Evolutionary conservation across 2,113 vertebrate species (phyloP), one percentile per base, ranked within the genome.

Genomic region (Sturnira hondurensis): DNA sequence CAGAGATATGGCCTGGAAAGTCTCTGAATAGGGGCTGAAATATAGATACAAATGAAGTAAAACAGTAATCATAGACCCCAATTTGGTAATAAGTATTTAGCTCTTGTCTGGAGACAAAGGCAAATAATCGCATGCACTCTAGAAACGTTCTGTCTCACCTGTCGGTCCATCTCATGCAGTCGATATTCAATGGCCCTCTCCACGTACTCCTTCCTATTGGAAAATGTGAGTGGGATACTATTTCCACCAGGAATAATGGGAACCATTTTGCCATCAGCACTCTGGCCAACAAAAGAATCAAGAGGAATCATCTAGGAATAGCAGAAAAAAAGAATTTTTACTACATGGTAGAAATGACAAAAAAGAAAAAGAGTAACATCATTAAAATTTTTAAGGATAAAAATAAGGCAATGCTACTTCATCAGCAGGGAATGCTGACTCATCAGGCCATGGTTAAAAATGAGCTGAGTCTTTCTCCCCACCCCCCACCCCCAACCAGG

Each of bases 191-290:
- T 99, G 95, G 99, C 99, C 73, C 99, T 98, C 73, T 99, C 99
- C 95, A 99, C 99, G 38, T 99, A 99, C 47, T 99, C 99, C 97
- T 99, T 99, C 94, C 99, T 98, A 92, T 99, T 99, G 95, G 99
- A 99, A 98, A 99, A 99, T 43, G 99, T 99, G 96, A 99, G 98
- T 58, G 99, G 99, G 96, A 99, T 99, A 95, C 99, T 99, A 97
- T 99, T 99, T 96, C 99, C 99, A 96, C 99, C 99, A 80, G 99
- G 99, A 77, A 99, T 99, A 98, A 99, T 99, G 97, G 99, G 99
- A 97, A 99, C 99, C 99, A 99, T 99, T 97, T 99, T 99, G 50
- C 99, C 99, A 98, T 99, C 99, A 93, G 99, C 99, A 88, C 99
- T 99, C 97, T 99, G 99, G 93, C 99, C 99, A 97, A 99, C 98